Percentiles rank a stretch among this genome's conserved stretches.
Conservation (phyloP, 2,888 invertebrate species). For the Polymixis flavicincta region DNA sequence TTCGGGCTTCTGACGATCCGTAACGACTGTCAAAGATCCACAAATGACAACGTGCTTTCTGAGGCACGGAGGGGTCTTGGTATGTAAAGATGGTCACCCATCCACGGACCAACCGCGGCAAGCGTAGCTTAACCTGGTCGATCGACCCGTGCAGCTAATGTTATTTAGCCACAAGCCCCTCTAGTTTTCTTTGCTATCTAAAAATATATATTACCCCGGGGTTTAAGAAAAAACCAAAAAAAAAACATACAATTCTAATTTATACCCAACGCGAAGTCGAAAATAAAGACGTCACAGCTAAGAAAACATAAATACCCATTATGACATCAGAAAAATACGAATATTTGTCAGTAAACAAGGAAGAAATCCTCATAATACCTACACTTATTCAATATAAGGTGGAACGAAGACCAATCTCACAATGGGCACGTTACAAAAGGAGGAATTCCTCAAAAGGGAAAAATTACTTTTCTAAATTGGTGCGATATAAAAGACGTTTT, state of each 20-base stretch:
- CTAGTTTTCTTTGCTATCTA: too few relatives aligned
- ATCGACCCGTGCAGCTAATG: too few relatives aligned
- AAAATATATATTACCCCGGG: neutral
- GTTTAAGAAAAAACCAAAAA: neutral
- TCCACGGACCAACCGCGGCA: too few relatives aligned
- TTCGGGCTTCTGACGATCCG: too few relatives aligned
- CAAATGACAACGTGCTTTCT: too few relatives aligned
- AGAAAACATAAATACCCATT: slow-evolving; percentile 33
- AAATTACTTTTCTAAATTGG: slow-evolving; percentile 72
- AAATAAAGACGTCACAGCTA: slow-evolving; percentile 8
- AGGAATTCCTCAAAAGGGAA: slow-evolving; percentile 67
- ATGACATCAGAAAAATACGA: slow-evolving; percentile 41
- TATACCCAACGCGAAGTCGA: neutral
- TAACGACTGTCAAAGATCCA: too few relatives aligned
- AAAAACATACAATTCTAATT: slow-evolving; percentile 8
- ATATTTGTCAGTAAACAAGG: slow-evolving; percentile 60
- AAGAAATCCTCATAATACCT: slow-evolving; percentile 59
- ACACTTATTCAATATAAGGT: slow-evolving; percentile 68
- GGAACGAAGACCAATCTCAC: slow-evolving; percentile 62
- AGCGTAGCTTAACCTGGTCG: too few relatives aligned
- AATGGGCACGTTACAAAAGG: slow-evolving; percentile 65
- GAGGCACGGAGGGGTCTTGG: too few relatives aligned
- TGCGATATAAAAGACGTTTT: slow-evolving; percentile 69
- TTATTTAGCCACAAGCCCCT: too few relatives aligned
- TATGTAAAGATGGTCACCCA: too few relatives aligned